Base-by-base conservation (phyloP, 2,888 invertebrate genomes). In the Agonopterix alstromeriana region DNA sequence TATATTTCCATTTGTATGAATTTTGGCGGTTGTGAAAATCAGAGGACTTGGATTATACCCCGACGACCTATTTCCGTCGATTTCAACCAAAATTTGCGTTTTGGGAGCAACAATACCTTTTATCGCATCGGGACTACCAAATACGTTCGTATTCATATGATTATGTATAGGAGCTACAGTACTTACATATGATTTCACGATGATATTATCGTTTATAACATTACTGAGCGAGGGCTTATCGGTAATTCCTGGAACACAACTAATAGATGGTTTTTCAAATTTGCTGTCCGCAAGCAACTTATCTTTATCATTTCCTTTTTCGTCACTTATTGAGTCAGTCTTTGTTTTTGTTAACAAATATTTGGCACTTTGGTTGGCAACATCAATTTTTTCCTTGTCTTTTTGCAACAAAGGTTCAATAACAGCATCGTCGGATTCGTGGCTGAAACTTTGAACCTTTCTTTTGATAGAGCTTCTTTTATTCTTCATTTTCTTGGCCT, bases 1-100 rank as follows among this genome's bases (percentile, higher is more conserved):
- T 17, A 66, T 65, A 69, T 80, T 80, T 42, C 67, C 72, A 53
- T 84, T 80, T 2, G 75, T 67, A 47, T 86, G 85, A 58, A 87
- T 88, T 75, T 86, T 88, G 7, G 88, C 88, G n/a, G 85, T 87
- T 12, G 87, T 88, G 57, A 88, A 87, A 57, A 88, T 87, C 53
- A 86, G 60, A 17, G 86, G 77, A 56, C 74, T 77, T 12, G 80
- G 67, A 52, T 49, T 77, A 50, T 70, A 77, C 40, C 56, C 58
- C 41, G 61, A 62, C 36, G 67, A 58, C 52, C 77, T 82, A 53
- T 61, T 65, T 45, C 63, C 67, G 51, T 80, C 79, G 48, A 86
- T 76, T 64, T 84, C 82, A 43, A 84, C 74, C 38, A 84, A 70
- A 51, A 82, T 63, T 61, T 78, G 73, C 54, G 57, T 77, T 70